Conservation (phyloP, 2,113 vertebrate species). For the Notiomystis cincta region DNA sequence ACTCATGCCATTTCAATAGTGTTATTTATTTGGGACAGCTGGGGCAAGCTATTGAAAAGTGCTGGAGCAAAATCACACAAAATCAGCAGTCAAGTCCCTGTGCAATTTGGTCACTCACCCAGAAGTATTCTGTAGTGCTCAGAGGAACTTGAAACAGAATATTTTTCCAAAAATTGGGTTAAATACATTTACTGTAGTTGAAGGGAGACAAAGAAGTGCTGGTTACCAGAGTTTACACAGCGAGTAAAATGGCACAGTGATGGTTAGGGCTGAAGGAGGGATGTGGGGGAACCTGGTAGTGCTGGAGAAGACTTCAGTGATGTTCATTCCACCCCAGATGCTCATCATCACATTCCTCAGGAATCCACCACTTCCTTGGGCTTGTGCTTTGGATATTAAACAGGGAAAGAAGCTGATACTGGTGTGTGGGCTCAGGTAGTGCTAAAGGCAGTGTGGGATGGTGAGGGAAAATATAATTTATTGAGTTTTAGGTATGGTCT, state of each 20-base stretch:
- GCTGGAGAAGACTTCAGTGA: not conserved
- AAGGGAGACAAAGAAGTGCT: not conserved
- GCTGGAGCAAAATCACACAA: conserved; percentile 37
- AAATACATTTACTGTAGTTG: not conserved
- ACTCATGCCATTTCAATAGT: not conserved
- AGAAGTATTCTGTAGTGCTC: not conserved
- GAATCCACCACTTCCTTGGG: not conserved
- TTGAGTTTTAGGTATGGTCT: accelerated
- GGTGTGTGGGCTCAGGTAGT: not conserved
- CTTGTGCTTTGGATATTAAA: not conserved
- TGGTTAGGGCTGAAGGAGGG: not conserved
- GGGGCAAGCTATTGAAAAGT: not conserved
- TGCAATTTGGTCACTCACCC: not conserved
- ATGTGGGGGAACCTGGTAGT: not conserved
- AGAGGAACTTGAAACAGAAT: not conserved
- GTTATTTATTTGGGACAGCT: not conserved
- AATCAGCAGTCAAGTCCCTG: not conserved
- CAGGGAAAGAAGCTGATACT: not conserved
- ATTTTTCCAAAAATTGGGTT: not conserved
- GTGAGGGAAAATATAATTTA: not conserved
- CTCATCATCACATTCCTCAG: not conserved
- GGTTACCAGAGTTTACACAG: not conserved
- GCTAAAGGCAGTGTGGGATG: not conserved
- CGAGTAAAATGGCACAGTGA: not conserved
- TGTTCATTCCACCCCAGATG: not conserved